phyloP scores from a whole-genome alignment of 2,113 vertebrate species.

The Tauraco erythrolophus region DNA sequence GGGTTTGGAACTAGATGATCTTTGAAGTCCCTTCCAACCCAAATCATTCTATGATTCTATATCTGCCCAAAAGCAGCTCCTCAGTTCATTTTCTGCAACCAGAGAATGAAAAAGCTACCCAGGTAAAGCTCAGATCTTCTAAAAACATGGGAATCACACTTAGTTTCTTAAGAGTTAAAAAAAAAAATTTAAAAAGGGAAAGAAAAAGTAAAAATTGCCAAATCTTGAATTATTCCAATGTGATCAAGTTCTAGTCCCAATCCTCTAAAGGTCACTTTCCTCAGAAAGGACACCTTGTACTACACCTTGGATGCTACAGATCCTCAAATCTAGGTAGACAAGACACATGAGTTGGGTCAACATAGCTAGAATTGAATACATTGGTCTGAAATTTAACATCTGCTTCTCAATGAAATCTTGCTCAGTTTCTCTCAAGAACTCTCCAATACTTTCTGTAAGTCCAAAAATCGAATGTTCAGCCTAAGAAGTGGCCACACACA shows the following conservation, averaged over 20 bases:
- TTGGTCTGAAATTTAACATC: background rate
- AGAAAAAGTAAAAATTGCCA: fast-evolving
- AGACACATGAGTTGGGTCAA: fast-evolving
- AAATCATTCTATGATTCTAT: too few relatives aligned
- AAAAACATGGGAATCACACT: fast-evolving
- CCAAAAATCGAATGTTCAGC: background rate
- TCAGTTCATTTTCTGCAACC: background rate
- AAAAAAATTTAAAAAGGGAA: background rate
- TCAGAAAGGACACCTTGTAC: background rate
- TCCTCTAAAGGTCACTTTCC: background rate
- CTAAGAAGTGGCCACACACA: background rate
- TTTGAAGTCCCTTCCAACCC: too few relatives aligned
- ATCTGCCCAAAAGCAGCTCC: background rate
- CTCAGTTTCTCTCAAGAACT: background rate
- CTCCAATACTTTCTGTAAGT: background rate
- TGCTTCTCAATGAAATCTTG: background rate
- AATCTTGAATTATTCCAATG: background rate
- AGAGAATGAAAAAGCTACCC: background rate
- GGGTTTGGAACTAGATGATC: too few relatives aligned
- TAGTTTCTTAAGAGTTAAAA: background rate
- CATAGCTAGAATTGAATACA: background rate
- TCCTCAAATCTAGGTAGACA: background rate
- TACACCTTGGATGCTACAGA: background rate
- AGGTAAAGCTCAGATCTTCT: background rate
- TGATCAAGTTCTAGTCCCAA: background rate